phyloP scores from a whole-genome alignment of 2,797 vertebrate species.

The Sorex maritimensis region DNA sequence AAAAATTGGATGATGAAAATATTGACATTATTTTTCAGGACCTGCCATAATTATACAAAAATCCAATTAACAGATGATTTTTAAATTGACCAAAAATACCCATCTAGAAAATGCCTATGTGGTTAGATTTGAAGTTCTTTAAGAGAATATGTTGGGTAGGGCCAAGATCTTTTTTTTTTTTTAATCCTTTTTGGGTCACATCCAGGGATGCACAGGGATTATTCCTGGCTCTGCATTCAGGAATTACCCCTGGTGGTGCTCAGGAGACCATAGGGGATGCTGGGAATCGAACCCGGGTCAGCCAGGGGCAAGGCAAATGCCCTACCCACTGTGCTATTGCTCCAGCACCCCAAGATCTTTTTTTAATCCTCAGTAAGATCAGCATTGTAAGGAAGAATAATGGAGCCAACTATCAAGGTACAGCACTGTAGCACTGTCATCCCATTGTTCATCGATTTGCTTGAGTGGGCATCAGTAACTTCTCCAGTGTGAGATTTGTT shows the following conservation, averaged over 20 bases:
- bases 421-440: not conserved
- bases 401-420: slow-evolving; percentile 18
- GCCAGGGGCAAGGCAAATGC: too few species aligned
- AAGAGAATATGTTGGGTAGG: not conserved
- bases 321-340: too few species aligned
- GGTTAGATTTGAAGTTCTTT: not conserved
- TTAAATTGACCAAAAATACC: not conserved
- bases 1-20: not conserved
- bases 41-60: slow-evolving; percentile 55
- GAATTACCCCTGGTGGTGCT: too few species aligned
- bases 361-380: not conserved
- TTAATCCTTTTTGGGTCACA: too few species aligned
- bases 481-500: too few species aligned
- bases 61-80: not conserved
- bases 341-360: not conserved
- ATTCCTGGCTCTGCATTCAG: too few species aligned
- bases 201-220: too few species aligned
- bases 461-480: too few species aligned
- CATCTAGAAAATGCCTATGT: not conserved
- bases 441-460: too few species aligned
- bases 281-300: too few species aligned
- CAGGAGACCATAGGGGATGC: too few species aligned
- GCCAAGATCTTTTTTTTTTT: not conserved
- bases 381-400: slow-evolving; percentile 6
- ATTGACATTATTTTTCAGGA: not conserved